Conservation (phyloP, 2,113 vertebrate species). For the Rhynchomys soricoides region DNA sequence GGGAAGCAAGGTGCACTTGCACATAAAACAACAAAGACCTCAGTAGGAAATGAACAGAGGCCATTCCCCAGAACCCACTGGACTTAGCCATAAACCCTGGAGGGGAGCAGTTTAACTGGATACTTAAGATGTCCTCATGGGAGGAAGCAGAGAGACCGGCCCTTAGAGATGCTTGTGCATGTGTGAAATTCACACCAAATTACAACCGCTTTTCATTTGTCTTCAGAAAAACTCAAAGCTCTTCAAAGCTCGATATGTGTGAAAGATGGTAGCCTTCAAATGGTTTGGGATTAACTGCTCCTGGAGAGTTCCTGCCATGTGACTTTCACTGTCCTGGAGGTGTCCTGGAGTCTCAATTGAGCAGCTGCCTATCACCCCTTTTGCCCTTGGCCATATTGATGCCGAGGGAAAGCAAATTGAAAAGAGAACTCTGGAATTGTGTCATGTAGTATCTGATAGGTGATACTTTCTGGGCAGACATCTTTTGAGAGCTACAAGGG, state of each 20-base stretch:
- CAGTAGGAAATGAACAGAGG: constrained; percentile 20
- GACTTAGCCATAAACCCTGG: constrained; percentile 63
- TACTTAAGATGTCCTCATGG: constrained; percentile 40
- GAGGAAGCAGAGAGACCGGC: background rate
- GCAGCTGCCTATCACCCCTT: background rate
- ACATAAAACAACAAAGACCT: constrained; percentile 65
- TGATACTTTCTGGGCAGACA: constrained; percentile 42
- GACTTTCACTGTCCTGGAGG: background rate
- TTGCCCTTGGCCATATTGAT: background rate
- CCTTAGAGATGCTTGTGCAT: background rate
- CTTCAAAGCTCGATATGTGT: constrained; percentile 45
- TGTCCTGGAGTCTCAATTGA: background rate
- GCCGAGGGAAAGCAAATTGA: background rate
- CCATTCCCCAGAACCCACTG: constrained; percentile 15
- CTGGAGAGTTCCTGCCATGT: background rate
- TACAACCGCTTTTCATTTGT: constrained; percentile 61
- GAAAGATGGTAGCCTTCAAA: constrained; percentile 27
- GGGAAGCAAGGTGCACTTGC: constrained; percentile 57
- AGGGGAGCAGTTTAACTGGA: constrained; percentile 53
- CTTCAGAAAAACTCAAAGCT: constrained; percentile 64
- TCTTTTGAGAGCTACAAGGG: constrained; percentile 39
- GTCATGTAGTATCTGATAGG: constrained; percentile 19
- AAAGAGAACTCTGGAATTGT: constrained; percentile 26
- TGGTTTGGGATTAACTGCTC: constrained; percentile 48
- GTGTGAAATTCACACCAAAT: constrained; percentile 71